These are phyloP conservation scores for Cataglyphis rosenhaueri DNA, from an alignment of 2,888 invertebrate genomes.

Conservation along the genomic window DNA sequence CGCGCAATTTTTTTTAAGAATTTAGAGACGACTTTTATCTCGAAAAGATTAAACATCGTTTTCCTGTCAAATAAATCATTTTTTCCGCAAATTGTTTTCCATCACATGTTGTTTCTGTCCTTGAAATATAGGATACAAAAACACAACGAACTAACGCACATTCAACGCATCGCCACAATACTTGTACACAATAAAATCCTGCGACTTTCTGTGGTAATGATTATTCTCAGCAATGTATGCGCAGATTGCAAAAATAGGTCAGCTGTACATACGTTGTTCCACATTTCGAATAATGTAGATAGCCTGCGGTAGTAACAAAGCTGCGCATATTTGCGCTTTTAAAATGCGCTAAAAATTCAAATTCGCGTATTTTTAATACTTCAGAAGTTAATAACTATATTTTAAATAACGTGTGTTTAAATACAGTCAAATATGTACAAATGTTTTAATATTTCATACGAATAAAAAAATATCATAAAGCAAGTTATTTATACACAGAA, in stretches of 20 bases:
- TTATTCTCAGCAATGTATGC: constrained; percentile 29
- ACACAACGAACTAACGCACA: not conserved
- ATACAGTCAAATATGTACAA: not conserved
- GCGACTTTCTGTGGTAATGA: constrained; percentile 33
- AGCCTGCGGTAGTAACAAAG: constrained; percentile 4
- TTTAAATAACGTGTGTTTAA: constrained; percentile 33
- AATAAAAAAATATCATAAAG: constrained; percentile 22
- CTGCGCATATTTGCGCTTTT: constrained; percentile 5
- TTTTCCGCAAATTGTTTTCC: not conserved
- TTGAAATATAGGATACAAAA: constrained; percentile 18
- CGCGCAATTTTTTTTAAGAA: not conserved
- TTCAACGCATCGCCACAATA: constrained; percentile 2
- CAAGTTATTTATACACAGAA: not conserved
- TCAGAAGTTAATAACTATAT: constrained; percentile 14
- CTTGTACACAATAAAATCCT: not conserved
- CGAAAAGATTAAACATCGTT: not conserved
- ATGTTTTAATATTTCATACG: constrained; percentile 25
- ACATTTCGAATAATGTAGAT: constrained; percentile 31
- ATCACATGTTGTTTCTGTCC: not conserved
- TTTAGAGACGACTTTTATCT: not conserved
- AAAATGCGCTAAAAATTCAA: constrained; percentile 11
- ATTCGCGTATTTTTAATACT: constrained; percentile 1
- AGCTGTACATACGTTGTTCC: constrained; percentile 20
- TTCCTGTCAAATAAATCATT: constrained; percentile 22
- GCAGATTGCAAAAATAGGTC: constrained; percentile 38